Evolutionary conservation across 2,113 vertebrate genomes (phyloP), one percentile per base, ranked within the genome.

Genomic region (Nothocercus nigrocapillus): DNA sequence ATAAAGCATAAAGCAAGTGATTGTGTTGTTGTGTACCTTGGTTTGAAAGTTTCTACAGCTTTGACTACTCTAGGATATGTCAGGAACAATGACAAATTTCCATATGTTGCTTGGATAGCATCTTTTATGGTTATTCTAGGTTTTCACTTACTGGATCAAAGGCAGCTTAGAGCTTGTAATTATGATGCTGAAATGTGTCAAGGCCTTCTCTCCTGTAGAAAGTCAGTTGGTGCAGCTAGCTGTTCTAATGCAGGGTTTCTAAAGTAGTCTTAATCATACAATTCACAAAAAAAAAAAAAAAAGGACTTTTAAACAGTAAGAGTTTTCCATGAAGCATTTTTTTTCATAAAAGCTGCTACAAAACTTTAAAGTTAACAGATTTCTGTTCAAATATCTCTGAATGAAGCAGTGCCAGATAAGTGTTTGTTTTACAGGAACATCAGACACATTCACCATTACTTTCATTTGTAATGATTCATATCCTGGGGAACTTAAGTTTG

Each of bases 391-490:
- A 24, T 78, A 59, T 64, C 90, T 13, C 18, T 2, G 7, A 54
- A 32, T 56, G 28, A 89, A 34, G 18, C 47, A 86, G 42, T 14
- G 80, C 21, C 32, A 56, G 36, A 27, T 30, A 40, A 49, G 38
- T 62, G 62, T 66, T 87, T 94, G 28, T 94, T 38, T 94, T 83
- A 70, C 97, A 99, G 99, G 98, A 9, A 89, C 94, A 1, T 94
- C 97, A 10, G 98, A 98, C 72, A 98, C 94, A 2, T 99, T 99
- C 74, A 97, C 92, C 17, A 98, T 99, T 49, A 98, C 98, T 56
- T 99, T 99, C 34, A 96, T 98, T 67, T 99, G 99, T 82, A 98
- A 99, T 34, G 97, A 98, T 42, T 25, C 98, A 1, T 98, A 98
- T 89, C 96, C 97, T 1, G 98, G 98, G 45, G 91, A 64, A 0